A percentile compares a stretch with the other conserved stretches of the same genome.
Evolutionary conservation across 2,888 invertebrate species (phyloP).

Genomic region (Aphodius granarius): DNA sequence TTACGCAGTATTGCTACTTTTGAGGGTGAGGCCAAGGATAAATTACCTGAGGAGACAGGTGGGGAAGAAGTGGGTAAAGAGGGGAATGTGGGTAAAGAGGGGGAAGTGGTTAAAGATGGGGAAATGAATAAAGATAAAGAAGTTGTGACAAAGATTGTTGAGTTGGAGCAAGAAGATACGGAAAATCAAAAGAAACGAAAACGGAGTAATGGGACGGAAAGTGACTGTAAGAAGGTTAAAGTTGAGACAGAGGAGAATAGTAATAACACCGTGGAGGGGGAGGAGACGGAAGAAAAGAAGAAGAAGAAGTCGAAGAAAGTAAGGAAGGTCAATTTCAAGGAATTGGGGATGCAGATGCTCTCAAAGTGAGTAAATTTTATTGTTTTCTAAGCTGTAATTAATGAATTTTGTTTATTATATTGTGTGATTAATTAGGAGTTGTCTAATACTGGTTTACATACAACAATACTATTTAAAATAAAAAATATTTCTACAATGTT

Average conservation of each 20-base stretch:
- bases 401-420: too few species aligned
- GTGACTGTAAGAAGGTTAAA: constrained; percentile 14
- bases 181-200: constrained; percentile 23
- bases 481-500: too few species aligned
- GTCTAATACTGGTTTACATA: too few species aligned
- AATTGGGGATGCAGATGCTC: constrained; percentile 62
- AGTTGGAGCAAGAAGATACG: constrained; percentile 18
- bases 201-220: constrained; percentile 18
- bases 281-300: constrained; percentile 47
- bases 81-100: constrained; percentile 31
- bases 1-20: constrained; percentile 74
- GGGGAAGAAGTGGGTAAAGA: constrained; percentile 4
- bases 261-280: constrained; percentile 29
- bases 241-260: constrained; percentile 27
- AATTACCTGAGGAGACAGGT: neutral
- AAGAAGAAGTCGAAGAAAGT: constrained; percentile 55
- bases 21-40: constrained; percentile 44
- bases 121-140: constrained; percentile 6
- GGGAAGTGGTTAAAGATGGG: constrained; percentile 7
- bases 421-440: too few species aligned
- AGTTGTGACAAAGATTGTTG: neutral
- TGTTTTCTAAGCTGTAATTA: constrained; percentile 20
- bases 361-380: constrained; percentile 58
- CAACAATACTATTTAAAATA: too few species aligned
- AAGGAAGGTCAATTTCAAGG: constrained; percentile 52